Evolutionary conservation across 2,888 invertebrate genomes (phyloP), one percentile per base, ranked within the genome.

Genomic region (Agrotis clavis): DNA sequence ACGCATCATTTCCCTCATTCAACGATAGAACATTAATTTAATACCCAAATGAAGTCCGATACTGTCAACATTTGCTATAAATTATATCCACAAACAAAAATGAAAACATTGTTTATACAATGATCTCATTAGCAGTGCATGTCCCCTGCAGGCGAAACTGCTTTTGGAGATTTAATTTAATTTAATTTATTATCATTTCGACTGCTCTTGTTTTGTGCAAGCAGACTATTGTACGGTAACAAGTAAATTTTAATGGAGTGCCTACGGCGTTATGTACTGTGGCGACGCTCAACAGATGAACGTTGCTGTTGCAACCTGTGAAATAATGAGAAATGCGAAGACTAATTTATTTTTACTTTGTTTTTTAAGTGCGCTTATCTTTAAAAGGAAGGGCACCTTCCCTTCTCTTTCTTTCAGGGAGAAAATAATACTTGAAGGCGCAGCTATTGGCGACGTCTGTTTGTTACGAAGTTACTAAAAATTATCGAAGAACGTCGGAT

Each of bases 111-210:
- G 25, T 78, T 83, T 25, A 61, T 74, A 81, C 74, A 83, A 71
- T 70, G 60, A 57, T 18, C 74, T 83, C 83, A 83, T 83, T 83
- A 83, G 54, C 66, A 71, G 67, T 25, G 64, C n/a, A 60, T 74
- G 74, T 74, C 47, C 25, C 66, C 81, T 73, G 71, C 19, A 30
- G 81, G 81, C 75, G 35, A 53, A 61, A 69, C 56, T 61, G 50
- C 45, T 69, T 81, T 71, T 54, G 19, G 50, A 72, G 45, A 53
- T 72, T 71, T 59, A 71, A 69, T 69, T 75, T 54, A 59, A 79
- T 79, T 71, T 30, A 67, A 73, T 65, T 57, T 76, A 68, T 65
- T 72, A 83, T 80, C 51, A 79, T 80, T 77, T 71, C 53, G 59
- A 73, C 68, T 65, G 59, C 51, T 66, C 68, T 30, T 77, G 81